Conservation (phyloP, 2,888 invertebrate species). For the Agonopterix alstromeriana region DNA sequence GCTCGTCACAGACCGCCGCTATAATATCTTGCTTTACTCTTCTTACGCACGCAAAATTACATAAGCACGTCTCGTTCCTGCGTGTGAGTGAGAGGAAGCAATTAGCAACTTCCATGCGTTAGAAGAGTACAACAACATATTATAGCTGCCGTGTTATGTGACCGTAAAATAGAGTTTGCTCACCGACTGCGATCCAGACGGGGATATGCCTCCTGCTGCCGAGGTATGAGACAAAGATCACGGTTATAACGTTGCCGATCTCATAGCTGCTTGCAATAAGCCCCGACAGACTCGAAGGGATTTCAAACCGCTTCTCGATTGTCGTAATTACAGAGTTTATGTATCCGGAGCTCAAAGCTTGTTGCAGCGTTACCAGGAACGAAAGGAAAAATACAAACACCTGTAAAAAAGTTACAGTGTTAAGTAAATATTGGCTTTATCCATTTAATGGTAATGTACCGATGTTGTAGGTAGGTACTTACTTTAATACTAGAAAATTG, state of each 20-base stretch:
- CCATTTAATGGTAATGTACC: background rate
- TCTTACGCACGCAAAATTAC: no score
- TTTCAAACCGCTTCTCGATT: slow-evolving; percentile 96
- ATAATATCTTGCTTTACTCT: no score
- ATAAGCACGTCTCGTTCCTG: no score
- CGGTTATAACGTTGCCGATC: slow-evolving; percentile 96
- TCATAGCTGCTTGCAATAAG: slow-evolving; percentile 96
- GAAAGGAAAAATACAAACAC: slow-evolving; percentile 93
- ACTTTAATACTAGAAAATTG: slow-evolving; percentile 93
- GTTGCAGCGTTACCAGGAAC: slow-evolving; percentile 92
- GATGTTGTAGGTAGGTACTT: slow-evolving; percentile 29
- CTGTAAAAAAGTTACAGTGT: slow-evolving; percentile 58
- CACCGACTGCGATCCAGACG: slow-evolving; percentile 95
- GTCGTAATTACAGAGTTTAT: slow-evolving; percentile 98
- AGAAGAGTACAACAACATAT: no score
- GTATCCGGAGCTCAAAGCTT: slow-evolving; percentile 93
- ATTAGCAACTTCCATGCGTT: no score
- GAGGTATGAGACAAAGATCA: slow-evolving; percentile 96
- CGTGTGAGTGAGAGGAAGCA: no score
- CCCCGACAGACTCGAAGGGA: slow-evolving; percentile 94
- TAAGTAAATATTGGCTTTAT: background rate
- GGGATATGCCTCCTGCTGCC: slow-evolving; percentile 95
- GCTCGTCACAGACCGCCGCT: no score
- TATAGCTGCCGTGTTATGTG: no score
- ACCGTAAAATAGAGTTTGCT: slow-evolving; percentile 29